Base-by-base conservation (phyloP, 1,140 invertebrate species). In the Lepidurus arcticus region DNA sequence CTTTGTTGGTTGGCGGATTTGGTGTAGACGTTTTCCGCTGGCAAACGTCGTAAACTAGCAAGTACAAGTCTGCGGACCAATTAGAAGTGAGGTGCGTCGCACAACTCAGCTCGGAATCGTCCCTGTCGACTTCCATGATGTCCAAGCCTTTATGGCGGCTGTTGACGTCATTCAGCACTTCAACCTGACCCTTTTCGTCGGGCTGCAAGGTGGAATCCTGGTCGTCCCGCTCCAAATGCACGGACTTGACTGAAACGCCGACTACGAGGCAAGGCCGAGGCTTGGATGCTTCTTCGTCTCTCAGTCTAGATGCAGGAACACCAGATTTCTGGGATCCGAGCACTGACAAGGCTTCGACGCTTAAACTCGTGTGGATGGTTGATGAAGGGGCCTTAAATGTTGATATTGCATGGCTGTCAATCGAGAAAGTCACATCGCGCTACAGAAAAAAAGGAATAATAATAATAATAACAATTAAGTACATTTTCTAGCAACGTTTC, bases 361-460 rank as follows among this genome's bases (percentile, higher is more conserved):
- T 65, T 16, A 65, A 11, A 65, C 21, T 65, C n/a, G 53, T 16
- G 53, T 65, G 13, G 21, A 7, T 7, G 8, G 16, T 13, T 11
- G 34, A 34, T 4, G 34, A 34, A 34, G 34, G 34, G 4, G 34
- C 34, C 2, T 34, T 34, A 34, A 34, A 34, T 34, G 34, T 34
- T 34, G 4, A 2, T 34, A 16, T 65, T 21, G 53, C 84, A 21
- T 80, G 81, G 10, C 84, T 82, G 81, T 85, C 84, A 44, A 86
- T 81, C 65, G 83, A 83, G 81, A 87, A 86, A 79, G 82, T 82
- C 47, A 84, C 83, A 78, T 86, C 82, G 82, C 84, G 85, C 86
- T 87, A 82, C 74, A 82, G 80, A 75, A 79, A 77, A 73, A 76
- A 78, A 78, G 73, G 43, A 42, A 42, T 75, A 75, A 76, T 44